Evolutionary conservation across 1,140 invertebrate genomes (phyloP), one percentile per base, ranked within the genome.

Genomic region (Chironomus tepperi): DNA sequence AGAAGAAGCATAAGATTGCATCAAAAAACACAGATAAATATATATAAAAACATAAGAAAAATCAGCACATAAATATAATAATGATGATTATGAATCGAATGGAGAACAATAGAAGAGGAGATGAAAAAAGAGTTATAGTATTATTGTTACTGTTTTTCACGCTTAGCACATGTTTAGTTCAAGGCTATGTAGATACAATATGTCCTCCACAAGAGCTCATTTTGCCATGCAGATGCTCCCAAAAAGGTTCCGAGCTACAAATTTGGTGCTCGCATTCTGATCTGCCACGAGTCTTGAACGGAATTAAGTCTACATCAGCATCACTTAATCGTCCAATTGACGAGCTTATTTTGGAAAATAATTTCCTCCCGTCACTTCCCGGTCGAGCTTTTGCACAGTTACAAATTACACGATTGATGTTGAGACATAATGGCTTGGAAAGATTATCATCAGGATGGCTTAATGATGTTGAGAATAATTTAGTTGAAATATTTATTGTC

Each of bases 271-370:
- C 92, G 57, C 92, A 94, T 81, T 93, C 91, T 83, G 92, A 94
- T 77, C 83, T 94, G 74, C 87, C 88, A 1, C 88, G 88, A 78
- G 90, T 93, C 3, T 80, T 90, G 74, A 89, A 90, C 77, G 91
- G 90, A 8, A 80, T 94, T 9, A 88, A 90, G 76, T 85, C 88
- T 10, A 86, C 93, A 24, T 89, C 89, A 74, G 86, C 89, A 70
- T 86, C 88, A 74, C 82, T 92, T 19, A 86, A 85, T 73, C 87
- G 86, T 64, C 88, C 90, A 9, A 89, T 95, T 75, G 93, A 94
- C 79, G 93, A 95, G 79, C 78, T 95, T 65, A 93, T 95, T 72
- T 84, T 95, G 75, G 93, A 95, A 83, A 93, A 93, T 77, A 94
- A 94, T 80, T 90, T 91, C 77, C 80, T 94, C 64, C 91, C 92